These are phyloP conservation scores for Stenodera caucasica DNA, from an alignment of 2,888 invertebrate genomes.

Conservation along the genomic window DNA sequence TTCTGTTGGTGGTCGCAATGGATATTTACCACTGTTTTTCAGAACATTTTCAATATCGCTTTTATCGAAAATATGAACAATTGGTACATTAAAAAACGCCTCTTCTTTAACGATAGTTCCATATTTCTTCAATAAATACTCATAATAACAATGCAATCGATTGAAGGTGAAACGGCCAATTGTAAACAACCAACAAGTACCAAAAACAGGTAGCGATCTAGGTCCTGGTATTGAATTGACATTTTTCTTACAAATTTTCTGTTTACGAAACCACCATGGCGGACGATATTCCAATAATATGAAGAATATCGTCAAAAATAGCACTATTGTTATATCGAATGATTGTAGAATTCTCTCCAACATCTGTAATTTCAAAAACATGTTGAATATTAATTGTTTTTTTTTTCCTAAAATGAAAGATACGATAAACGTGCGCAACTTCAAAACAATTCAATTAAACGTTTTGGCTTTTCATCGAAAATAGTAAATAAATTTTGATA, in stretches of 20 bases:
- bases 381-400: not conserved
- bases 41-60: slow-evolving; percentile 75
- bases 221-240: slow-evolving; percentile 71
- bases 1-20: slow-evolving; percentile 81
- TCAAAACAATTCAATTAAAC: not conserved
- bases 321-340: slow-evolving; percentile 35
- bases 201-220: slow-evolving; percentile 69
- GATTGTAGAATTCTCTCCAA: slow-evolving; percentile 33
- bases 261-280: slow-evolving; percentile 44
- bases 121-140: slow-evolving; percentile 72
- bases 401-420: not conserved
- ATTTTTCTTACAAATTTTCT: slow-evolving; percentile 23
- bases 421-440: not conserved
- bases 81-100: slow-evolving; percentile 70
- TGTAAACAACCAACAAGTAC: slow-evolving; percentile 80
- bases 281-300: slow-evolving; percentile 45
- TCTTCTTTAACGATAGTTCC: slow-evolving; percentile 79
- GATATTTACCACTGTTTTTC: slow-evolving; percentile 72
- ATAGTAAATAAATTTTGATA: not conserved
- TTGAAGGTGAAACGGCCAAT: slow-evolving; percentile 68
- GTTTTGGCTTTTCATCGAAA: slow-evolving; percentile 8
- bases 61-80: slow-evolving; percentile 73
- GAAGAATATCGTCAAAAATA: slow-evolving; percentile 41
- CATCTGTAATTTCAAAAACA: slow-evolving; percentile 28
- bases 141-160: slow-evolving; percentile 77